Evolutionary conservation across 2,888 invertebrate species (phyloP).

Genomic region (Emmelina monodactyla): DNA sequence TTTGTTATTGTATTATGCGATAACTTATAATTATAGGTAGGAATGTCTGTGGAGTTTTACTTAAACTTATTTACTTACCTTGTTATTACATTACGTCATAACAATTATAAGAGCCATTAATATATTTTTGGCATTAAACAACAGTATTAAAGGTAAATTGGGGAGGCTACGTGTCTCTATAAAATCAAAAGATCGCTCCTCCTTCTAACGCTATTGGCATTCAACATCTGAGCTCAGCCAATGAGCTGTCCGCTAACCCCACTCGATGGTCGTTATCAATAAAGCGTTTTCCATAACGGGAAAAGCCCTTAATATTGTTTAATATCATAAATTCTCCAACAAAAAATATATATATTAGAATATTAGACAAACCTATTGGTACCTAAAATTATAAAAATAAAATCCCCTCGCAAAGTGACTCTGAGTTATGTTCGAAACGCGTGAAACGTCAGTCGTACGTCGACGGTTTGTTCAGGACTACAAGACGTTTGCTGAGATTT

Average conservation of each 20-base stretch:
- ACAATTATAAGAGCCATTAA: no score
- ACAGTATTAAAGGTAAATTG: slow-evolving; percentile 23
- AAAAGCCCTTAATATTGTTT: slow-evolving; percentile 25
- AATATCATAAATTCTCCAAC: slow-evolving; percentile 15
- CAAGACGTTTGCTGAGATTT: background rate
- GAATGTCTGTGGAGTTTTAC: no score
- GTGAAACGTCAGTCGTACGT: background rate
- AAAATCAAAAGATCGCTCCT: slow-evolving; percentile 45
- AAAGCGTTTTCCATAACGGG: slow-evolving; percentile 38
- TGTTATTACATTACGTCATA: no score
- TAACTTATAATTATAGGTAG: no score
- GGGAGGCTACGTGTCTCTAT: slow-evolving; percentile 35
- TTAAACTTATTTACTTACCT: no score
- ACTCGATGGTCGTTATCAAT: slow-evolving; percentile 34
- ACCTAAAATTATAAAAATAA: background rate
- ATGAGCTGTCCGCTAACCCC: slow-evolving; percentile 50
- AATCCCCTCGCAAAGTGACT: background rate
- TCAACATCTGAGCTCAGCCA: slow-evolving; percentile 39
- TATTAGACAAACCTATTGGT: no score
- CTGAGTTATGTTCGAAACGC: background rate
- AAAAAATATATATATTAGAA: background rate
- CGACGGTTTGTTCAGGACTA: background rate
- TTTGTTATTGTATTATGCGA: no score
- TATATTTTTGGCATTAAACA: background rate
- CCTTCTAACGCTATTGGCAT: slow-evolving; percentile 54